Percentiles rank a stretch among this genome's conserved stretches.
Evolutionary conservation across 2,888 invertebrate genomes (phyloP).

Genomic region (Aspidiotus destructor): DNA sequence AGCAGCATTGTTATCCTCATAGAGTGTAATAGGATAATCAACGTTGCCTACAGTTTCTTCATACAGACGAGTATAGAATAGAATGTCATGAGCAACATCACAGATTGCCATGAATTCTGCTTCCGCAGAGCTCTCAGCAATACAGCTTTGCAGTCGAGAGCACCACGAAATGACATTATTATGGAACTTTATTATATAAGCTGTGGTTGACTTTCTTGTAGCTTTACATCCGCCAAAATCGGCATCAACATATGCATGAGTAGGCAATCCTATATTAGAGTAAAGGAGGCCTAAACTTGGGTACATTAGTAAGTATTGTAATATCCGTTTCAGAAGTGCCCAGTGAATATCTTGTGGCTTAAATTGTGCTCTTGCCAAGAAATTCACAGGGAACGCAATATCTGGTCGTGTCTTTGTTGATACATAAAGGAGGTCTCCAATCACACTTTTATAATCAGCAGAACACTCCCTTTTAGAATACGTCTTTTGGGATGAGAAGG

Average conservation of each 20-base stretch:
- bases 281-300: background rate
- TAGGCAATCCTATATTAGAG: background rate
- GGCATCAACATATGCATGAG: constrained; percentile 1
- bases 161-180: constrained; percentile 1
- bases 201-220: background rate
- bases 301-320: background rate
- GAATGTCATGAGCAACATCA: constrained; percentile 2
- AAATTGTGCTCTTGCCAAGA: background rate
- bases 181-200: background rate
- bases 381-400: background rate
- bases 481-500: background rate
- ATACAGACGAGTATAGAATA: constrained; percentile 5
- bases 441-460: background rate
- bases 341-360: background rate
- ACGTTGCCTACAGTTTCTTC: no score
- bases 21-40: no score
- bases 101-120: constrained; percentile 12
- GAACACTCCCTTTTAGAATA: background rate
- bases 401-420: background rate
- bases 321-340: no score
- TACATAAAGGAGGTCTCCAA: background rate
- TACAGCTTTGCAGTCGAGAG: background rate
- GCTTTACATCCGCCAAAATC: background rate
- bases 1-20: no score
- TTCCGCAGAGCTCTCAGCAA: constrained; percentile 6